phyloP scores from a whole-genome alignment of 1,140 invertebrate genomes.

The Ceratina australensis region DNA sequence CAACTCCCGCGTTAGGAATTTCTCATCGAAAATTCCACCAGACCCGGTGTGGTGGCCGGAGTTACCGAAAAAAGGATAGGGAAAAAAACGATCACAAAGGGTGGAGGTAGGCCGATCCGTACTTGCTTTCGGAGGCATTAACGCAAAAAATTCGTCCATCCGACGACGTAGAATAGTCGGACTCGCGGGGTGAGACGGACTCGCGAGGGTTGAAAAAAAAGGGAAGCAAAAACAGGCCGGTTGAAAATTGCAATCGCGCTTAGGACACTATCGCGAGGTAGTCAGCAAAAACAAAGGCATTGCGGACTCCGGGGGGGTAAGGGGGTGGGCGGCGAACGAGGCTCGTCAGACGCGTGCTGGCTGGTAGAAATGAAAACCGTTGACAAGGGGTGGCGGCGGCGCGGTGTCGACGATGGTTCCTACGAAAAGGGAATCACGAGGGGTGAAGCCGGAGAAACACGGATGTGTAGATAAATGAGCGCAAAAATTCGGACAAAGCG shows the following conservation, averaged over 20 bases:
- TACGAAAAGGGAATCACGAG: constrained; percentile 31
- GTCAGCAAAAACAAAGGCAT: constrained; percentile 63
- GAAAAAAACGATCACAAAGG: constrained; percentile 18
- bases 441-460: constrained; percentile 40
- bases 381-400: constrained; percentile 40
- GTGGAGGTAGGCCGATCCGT: constrained; percentile 26
- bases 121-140: constrained; percentile 23
- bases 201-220: neutral
- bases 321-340: constrained; percentile 17
- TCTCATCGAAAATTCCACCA: constrained; percentile 48
- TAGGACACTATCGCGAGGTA: constrained; percentile 54
- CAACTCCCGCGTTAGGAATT: constrained; percentile 36
- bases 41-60: neutral
- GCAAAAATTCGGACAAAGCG: constrained; percentile 74
- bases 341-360: constrained; percentile 47
- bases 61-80: neutral
- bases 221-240: constrained; percentile 31
- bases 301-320: constrained; percentile 38
- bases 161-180: constrained; percentile 1
- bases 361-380: constrained; percentile 60
- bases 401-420: constrained; percentile 24
- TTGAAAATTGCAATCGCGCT: constrained; percentile 66
- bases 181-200: neutral
- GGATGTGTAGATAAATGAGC: constrained; percentile 69
- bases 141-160: constrained; percentile 52